Evolutionary conservation across 1,140 invertebrate genomes (phyloP), one percentile per base, ranked within the genome.

Genomic region (Tetraneura akinire): DNA sequence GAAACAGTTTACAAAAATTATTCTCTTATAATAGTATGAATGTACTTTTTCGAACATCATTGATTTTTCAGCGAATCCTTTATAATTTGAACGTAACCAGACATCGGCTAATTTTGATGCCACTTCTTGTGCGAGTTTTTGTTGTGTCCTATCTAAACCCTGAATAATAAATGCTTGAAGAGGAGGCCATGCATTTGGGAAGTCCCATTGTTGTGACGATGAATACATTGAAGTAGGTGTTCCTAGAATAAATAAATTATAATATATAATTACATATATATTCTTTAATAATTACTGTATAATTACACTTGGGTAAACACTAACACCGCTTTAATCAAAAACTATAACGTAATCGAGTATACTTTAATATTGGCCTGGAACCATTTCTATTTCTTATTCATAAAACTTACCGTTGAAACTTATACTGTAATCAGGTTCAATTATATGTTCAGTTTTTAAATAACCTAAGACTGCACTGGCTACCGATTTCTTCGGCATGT

Each of bases 141-240:
- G 84, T n/a, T 85, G 85, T 5, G 88, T 87, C 55, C 86, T 84
- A 18, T 87, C 84, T 23, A 92, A 85, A 37, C 90, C 90, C 70
- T 90, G 87, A 18, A 88, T 84, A 4, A 91, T 82, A 70, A 91
- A 85, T 29, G 91, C 89, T 82, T 96, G 93, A 9, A 93, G 86
- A 18, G 94, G 94, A 62, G 93, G 89, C 94, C 94, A 96, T 0
- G 91, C 92, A 84, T 96, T 96, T 0, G 94, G 94, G 83, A 90
- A 93, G 84, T 97, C 95, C 95, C 95, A 97, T 86, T 96, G 94
- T 85, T 96, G 91, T 8, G 91, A 90, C 11, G 90, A 91, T 1
- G 88, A 83, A 51, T 88, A 84, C 21, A 93, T 82, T 0, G 93
- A 93, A 0, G 92, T 87, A 2, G 94, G 94, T 18, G 93, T 89